Evolutionary conservation across 2,888 invertebrate genomes (phyloP).

Genomic region (Rhamnusium bicolor): DNA sequence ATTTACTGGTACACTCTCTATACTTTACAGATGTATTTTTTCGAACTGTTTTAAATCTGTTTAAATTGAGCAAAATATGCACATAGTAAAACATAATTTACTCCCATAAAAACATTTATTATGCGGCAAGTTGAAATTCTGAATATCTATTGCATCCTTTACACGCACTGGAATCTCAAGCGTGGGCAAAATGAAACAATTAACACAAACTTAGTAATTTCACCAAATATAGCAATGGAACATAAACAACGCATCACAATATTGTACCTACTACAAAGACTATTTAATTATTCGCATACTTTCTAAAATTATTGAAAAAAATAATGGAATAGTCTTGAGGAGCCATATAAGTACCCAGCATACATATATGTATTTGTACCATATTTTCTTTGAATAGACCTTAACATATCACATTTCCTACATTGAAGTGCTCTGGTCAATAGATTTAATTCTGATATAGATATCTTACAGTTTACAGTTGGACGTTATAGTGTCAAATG

Average conservation of each 20-base stretch:
- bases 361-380: conserved; percentile 43
- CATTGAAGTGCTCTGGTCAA: conserved; percentile 37
- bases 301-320: conserved; percentile 61
- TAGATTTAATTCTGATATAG: conserved; percentile 43
- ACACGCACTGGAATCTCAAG: conserved; percentile 19
- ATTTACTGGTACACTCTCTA: no score
- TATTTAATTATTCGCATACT: conserved; percentile 63
- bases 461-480: conserved; percentile 12
- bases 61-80: no score
- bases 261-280: conserved; percentile 58
- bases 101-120: conserved; percentile 18
- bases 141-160: conserved; percentile 1
- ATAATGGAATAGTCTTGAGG: conserved; percentile 27
- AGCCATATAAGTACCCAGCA: conserved; percentile 48
- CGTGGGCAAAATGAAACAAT: conserved; percentile 33
- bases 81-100: no score
- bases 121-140: background rate
- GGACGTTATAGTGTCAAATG: conserved; percentile 16
- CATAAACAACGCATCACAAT: conserved; percentile 48
- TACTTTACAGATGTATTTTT: no score
- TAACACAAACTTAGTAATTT: conserved; percentile 42
- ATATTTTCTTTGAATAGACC: conserved; percentile 29
- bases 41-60: no score
- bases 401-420: conserved; percentile 43
- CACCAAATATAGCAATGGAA: conserved; percentile 61